Evolutionary conservation across 2,113 vertebrate species (phyloP).

Genomic region (Cyanocitta stelleri): DNA sequence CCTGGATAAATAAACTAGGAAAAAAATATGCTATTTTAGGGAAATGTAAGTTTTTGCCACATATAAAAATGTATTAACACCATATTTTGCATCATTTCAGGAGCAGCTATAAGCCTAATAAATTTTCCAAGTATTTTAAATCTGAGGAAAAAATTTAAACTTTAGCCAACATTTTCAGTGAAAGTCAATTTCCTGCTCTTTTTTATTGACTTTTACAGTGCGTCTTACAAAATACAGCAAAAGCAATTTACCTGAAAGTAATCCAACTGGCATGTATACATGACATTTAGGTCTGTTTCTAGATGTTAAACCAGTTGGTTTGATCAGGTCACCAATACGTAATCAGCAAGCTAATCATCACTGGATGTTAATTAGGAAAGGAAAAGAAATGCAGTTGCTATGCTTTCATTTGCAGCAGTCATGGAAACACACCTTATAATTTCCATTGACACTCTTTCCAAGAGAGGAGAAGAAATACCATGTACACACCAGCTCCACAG

Average conservation of each 20-base stretch:
- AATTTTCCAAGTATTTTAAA: not conserved
- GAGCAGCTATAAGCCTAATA: not conserved
- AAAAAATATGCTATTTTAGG: not conserved
- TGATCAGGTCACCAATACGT: not conserved
- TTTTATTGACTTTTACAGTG: not conserved
- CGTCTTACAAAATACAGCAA: not conserved
- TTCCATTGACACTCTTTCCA: not conserved
- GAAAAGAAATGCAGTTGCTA: not conserved
- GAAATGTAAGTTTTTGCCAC: not conserved
- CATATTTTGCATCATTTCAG: not conserved
- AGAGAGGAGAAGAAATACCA: not conserved
- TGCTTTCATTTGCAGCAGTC: not conserved
- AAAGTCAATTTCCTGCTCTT: not conserved
- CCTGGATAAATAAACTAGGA: not conserved
- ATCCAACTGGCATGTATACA: not conserved
- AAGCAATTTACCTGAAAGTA: not conserved
- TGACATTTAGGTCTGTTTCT: not conserved
- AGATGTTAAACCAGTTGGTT: not conserved
- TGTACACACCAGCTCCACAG: not conserved
- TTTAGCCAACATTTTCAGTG: not conserved
- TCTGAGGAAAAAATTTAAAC: not conserved
- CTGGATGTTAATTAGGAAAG: not conserved
- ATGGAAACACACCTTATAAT: not conserved
- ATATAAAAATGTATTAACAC: not conserved
- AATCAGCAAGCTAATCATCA: not conserved